Evolutionary conservation across 2,888 invertebrate genomes (phyloP), one percentile per base, ranked within the genome.

Genomic region (Andrena bicolor): DNA sequence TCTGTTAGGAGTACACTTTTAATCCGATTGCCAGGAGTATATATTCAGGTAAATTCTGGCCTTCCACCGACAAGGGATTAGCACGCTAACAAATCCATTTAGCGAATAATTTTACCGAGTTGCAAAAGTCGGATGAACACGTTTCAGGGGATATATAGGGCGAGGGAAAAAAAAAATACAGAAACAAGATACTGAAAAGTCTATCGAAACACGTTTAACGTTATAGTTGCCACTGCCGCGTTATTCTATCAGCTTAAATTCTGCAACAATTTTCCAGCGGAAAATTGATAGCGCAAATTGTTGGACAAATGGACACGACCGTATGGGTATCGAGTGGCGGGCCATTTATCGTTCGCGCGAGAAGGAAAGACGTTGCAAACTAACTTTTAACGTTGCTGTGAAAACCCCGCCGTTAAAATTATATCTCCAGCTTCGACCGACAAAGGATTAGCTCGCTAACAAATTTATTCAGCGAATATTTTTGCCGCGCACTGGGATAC

Each of bases 381-480:
- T 60, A 70, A 58, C 30, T 70, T 60, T 7, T 60, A 60, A 60
- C 48, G 30, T 26, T 7, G n/a, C 64, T 10, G 28, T 6, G 28
- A 20, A 64, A 64, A 48, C 8, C n/a, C 20, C 53, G 7, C 32
- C 53, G 10, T 35, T 26, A 2, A 48, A 60, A 70, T 70, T 70
- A 16, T 32, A 32, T 71, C 30, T 49, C 49, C 60, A 5, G 70
- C 23, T 49, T 49, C 60, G 60, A 49, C 70, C 41, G 60, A 16
- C 70, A 60, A 71, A 60, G 60, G 60, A 71, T 71, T 71, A 71
- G 70, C 60, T 48, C 30, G 8, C 70, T 71, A 71, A 71, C 70
- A 71, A 71, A 71, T 71, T 71, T 71, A 71, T 71, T 61, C 70
- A 16, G 60, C 60, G 70, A 61, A 71, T 61, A 71, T 61, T 71